Evolutionary conservation across 2,113 vertebrate genomes (phyloP).

Genomic region (Pholis gunnellus): DNA sequence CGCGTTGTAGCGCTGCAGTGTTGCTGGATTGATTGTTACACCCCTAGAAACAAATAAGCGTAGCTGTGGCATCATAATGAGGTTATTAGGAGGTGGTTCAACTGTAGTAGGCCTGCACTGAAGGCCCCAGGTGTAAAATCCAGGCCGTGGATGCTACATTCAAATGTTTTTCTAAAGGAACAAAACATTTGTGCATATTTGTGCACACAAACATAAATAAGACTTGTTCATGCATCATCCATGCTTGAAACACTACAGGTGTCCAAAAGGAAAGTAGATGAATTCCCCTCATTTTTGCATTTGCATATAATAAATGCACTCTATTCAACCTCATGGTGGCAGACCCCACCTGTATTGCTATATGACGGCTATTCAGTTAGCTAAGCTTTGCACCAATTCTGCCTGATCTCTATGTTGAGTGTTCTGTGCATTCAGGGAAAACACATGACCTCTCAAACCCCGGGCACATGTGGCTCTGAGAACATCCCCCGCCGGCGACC

Average conservation of each 20-base stretch:
- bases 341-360: neutral
- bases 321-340: neutral
- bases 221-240: neutral
- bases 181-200: neutral
- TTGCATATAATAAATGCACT: neutral
- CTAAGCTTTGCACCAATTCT: too few relatives aligned
- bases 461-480: constrained; percentile 24
- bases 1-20: too few relatives aligned
- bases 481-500: constrained; percentile 39
- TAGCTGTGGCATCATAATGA: too few relatives aligned
- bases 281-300: neutral
- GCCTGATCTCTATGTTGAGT: neutral
- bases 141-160: neutral
- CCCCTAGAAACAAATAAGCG: too few relatives aligned
- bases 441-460: constrained; percentile 47
- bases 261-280: neutral
- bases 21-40: too few relatives aligned
- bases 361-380: neutral
- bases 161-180: neutral
- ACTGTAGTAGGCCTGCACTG: too few relatives aligned
- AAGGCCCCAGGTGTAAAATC: too few relatives aligned
- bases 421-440: neutral
- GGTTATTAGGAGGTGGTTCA: too few relatives aligned
- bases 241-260: constrained; percentile 41
- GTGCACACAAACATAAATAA: too few relatives aligned